phyloP scores from a whole-genome alignment of 2,797 vertebrate genomes.

The Mus minutoides region DNA sequence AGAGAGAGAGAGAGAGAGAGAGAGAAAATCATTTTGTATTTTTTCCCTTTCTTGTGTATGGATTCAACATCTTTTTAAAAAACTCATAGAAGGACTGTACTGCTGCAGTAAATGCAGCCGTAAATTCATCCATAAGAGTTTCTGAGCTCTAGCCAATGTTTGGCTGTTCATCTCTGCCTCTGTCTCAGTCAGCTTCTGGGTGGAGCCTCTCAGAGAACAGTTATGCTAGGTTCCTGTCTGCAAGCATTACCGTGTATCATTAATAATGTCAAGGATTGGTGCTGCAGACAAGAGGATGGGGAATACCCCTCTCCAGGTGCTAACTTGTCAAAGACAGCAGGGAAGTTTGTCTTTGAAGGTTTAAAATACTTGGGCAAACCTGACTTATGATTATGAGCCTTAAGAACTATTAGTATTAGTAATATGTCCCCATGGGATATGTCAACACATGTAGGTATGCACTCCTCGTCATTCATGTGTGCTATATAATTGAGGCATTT shows the following conservation, averaged over 20 bases:
- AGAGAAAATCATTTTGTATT: slow-evolving; percentile 8
- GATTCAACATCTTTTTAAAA: background rate
- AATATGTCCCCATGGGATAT: background rate
- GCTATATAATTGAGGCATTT: background rate
- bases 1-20: too few relatives aligned
- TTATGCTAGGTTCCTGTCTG: too few relatives aligned
- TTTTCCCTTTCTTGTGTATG: background rate
- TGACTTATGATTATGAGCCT: background rate
- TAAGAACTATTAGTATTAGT: slow-evolving; percentile 52
- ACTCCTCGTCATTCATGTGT: background rate
- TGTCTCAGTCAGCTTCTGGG: too few relatives aligned
- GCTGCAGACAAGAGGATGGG: background rate
- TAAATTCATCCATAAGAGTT: too few relatives aligned
- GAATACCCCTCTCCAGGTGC: background rate
- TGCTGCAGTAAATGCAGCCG: too few relatives aligned
- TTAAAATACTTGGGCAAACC: slow-evolving; percentile 44
- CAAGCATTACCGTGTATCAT: too few relatives aligned
- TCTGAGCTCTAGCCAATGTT: too few relatives aligned
- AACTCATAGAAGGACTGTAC: background rate
- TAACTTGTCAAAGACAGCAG: slow-evolving; percentile 69
- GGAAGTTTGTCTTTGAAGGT: slow-evolving; percentile 60
- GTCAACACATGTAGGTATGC: background rate
- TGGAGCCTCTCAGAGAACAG: too few relatives aligned
- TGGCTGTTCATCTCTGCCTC: too few relatives aligned
- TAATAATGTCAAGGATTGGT: too few relatives aligned